A percentile compares a stretch with the other conserved stretches of the same genome.
These are phyloP conservation scores for Prionace glauca DNA, from an alignment of 2,797 vertebrate species.

Conservation along the genomic window DNA sequence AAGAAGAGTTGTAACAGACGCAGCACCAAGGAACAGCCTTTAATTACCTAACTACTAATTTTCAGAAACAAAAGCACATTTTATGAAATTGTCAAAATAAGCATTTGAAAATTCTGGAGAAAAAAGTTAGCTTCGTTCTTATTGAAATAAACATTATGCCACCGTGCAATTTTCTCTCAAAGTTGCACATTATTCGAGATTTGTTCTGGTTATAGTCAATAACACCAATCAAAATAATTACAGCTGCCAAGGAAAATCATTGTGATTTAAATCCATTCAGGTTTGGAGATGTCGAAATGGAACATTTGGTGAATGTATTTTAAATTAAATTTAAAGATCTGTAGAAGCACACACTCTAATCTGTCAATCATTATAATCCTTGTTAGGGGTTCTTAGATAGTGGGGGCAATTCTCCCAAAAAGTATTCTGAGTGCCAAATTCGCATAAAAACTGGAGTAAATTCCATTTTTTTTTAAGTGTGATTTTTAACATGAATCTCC, in stretches of 20 bases:
- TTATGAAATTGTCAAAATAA: neutral
- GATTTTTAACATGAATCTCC: too few relatives aligned
- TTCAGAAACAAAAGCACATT: neutral
- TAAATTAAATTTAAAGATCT: constrained; percentile 15
- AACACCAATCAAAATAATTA: constrained; percentile 21
- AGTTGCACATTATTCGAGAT: neutral
- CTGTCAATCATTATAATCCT: constrained; percentile 16
- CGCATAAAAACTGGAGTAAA: too few relatives aligned
- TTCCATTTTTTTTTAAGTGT: too few relatives aligned
- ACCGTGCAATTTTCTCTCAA: neutral
- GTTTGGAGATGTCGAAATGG: constrained; percentile 5
- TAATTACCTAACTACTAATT: neutral
- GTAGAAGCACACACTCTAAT: neutral
- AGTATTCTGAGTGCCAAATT: too few relatives aligned
- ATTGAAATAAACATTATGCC: neutral
- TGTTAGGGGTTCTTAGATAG: neutral
- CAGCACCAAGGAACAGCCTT: neutral
- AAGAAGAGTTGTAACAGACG: neutral
- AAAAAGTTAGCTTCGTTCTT: neutral
- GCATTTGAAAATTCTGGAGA: neutral
- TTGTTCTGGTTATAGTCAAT: constrained; percentile 1
- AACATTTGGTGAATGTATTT: constrained; percentile 15
- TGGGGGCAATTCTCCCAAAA: too few relatives aligned
- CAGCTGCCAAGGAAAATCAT: neutral
- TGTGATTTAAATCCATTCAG: constrained; percentile 8